Percentiles rank a stretch among this genome's conserved stretches.
These are phyloP conservation scores for Ryuthela nishihirai DNA, from an alignment of 2,888 invertebrate genomes.

Conservation along the genomic window DNA sequence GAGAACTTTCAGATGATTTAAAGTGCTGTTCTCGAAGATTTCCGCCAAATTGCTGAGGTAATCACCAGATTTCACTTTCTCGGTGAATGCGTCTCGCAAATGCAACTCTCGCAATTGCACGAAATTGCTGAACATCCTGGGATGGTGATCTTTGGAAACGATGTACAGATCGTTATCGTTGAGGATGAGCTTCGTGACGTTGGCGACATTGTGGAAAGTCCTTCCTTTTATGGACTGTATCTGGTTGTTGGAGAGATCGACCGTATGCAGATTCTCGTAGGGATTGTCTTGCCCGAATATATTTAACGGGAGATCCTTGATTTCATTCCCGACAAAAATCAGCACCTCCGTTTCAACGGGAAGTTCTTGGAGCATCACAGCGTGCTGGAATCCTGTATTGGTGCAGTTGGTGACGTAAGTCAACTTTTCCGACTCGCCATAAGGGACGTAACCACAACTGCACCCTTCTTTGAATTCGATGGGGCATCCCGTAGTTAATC, in stretches of 20 bases:
- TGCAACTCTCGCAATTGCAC: slow-evolving; percentile 64
- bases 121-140: slow-evolving; percentile 55
- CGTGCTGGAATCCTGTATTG: slow-evolving; percentile 59
- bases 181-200: slow-evolving; percentile 64
- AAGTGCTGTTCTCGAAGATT: slow-evolving; percentile 63
- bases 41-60: slow-evolving; percentile 50
- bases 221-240: slow-evolving; percentile 69
- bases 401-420: slow-evolving; percentile 68
- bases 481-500: slow-evolving; percentile 39
- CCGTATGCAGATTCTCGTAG: slow-evolving; percentile 57
- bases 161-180: slow-evolving; percentile 62
- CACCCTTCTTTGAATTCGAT: slow-evolving; percentile 40
- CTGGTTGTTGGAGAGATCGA: slow-evolving; percentile 69
- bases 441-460: slow-evolving; percentile 37
- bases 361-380: slow-evolving; percentile 60
- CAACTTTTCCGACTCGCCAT: slow-evolving; percentile 44
- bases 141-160: slow-evolving; percentile 52
- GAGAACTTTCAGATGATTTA: slow-evolving; percentile 63
- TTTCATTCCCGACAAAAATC: slow-evolving; percentile 67
- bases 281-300: slow-evolving; percentile 63
- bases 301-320: slow-evolving; percentile 64
- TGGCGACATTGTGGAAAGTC: slow-evolving; percentile 67
- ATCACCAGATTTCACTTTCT: slow-evolving; percentile 42
- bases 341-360: slow-evolving; percentile 64
- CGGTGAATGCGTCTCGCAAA: slow-evolving; percentile 67